Conservation (phyloP, 2,797 vertebrate species). For the Gephyroberyx darwinii region DNA sequence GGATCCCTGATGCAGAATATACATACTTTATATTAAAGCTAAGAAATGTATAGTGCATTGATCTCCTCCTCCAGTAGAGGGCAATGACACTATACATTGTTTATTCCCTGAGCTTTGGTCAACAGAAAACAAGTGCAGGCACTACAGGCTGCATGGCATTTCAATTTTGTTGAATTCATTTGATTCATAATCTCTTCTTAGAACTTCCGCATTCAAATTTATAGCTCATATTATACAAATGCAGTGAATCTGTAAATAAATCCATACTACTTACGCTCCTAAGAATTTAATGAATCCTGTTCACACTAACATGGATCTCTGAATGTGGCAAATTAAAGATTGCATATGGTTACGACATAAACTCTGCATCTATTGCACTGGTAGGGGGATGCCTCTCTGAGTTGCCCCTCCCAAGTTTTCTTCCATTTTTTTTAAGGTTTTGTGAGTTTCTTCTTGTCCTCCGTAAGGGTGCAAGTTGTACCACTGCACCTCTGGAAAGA, state of each 20-base stretch:
- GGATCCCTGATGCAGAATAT: not conserved
- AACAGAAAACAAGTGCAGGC: slow-evolving; percentile 16
- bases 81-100: slow-evolving; percentile 52
- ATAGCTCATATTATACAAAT: not conserved
- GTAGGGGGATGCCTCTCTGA: no score
- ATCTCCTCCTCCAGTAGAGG: slow-evolving; percentile 62
- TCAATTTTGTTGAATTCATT: not conserved
- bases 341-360: not conserved
- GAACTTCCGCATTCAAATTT: slow-evolving; percentile 1
- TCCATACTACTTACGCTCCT: no score
- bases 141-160: slow-evolving; percentile 4
- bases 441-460: no score
- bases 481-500: slow-evolving; percentile 10
- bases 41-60: slow-evolving; percentile 16
- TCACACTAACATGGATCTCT: not conserved
- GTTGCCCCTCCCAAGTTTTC: no score
- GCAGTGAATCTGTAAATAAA: no score
- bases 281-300: no score
- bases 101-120: slow-evolving; percentile 22
- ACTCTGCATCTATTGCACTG: no score
- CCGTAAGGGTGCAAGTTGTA: no score
- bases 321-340: not conserved
- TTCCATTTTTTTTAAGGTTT: no score
- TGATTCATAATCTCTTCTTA: not conserved
- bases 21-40: not conserved